A percentile compares a stretch with the other conserved stretches of the same genome.
These are phyloP conservation scores for Hippopotamus amphibius DNA, from an alignment of 2,113 vertebrate genomes.

Conservation along the genomic window DNA sequence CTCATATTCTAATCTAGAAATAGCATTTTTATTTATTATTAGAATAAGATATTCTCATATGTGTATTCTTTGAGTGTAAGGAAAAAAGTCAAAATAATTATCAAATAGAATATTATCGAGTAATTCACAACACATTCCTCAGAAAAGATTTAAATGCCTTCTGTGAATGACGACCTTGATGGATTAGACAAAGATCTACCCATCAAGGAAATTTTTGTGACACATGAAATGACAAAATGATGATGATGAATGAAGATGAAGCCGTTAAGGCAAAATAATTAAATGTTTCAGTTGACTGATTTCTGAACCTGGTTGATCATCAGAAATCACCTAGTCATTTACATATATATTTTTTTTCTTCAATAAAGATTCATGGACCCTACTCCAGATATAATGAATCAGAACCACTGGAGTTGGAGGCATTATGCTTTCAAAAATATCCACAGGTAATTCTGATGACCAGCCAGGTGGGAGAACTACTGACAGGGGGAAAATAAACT, in stretches of 20 bases:
- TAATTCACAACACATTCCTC: background rate
- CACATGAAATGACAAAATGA: slow-evolving; percentile 32
- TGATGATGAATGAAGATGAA: slow-evolving; percentile 49
- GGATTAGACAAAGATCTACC: background rate
- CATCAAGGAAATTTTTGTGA: background rate
- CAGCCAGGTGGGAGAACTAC: background rate
- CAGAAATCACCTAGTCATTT: background rate
- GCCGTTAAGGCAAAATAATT: slow-evolving; percentile 48
- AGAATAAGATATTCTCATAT: background rate
- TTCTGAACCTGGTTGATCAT: slow-evolving; percentile 13
- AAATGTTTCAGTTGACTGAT: background rate
- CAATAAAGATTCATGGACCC: background rate
- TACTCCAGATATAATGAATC: background rate
- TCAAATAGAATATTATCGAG: background rate
- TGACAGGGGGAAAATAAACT: background rate
- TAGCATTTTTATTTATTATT: background rate
- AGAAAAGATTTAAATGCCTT: slow-evolving; percentile 20
- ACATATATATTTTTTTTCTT: background rate
- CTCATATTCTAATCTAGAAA: background rate
- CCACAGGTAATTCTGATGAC: background rate
- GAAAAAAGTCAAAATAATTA: background rate
- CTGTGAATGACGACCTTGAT: background rate
- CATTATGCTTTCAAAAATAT: background rate
- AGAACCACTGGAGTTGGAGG: background rate
- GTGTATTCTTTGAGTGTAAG: background rate